Conservation (phyloP, 2,888 invertebrate species). For the Eurois occulta region DNA sequence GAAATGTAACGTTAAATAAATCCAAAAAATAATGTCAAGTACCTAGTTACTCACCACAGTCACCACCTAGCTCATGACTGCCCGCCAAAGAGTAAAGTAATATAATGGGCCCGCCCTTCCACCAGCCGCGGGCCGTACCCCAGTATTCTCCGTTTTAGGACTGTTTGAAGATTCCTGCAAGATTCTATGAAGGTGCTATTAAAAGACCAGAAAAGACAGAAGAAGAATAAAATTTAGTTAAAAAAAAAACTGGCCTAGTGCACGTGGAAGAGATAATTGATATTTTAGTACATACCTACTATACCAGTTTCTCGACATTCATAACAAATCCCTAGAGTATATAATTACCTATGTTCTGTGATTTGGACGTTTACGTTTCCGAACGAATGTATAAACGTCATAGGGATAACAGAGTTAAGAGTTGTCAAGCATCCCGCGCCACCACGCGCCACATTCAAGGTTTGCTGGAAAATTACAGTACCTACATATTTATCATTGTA, state of each 20-base stretch:
- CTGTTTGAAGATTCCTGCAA: not conserved
- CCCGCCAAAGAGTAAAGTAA: no score
- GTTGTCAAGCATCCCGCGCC: no score
- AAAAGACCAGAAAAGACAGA: no score
- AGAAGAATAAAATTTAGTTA: not conserved
- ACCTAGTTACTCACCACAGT: no score
- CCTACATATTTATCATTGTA: no score
- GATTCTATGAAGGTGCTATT: not conserved
- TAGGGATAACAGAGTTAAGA: slow-evolving; percentile 33
- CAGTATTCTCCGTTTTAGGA: not conserved
- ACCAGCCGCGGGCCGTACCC: no score
- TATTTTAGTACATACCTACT: no score
- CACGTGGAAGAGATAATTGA: not conserved
- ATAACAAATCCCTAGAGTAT: no score
- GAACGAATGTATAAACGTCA: slow-evolving; percentile 38
- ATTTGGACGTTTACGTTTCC: slow-evolving; percentile 1
- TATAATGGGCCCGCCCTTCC: no score
- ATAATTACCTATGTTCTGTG: no score
- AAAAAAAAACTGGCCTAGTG: not conserved
- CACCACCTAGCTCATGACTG: not conserved
- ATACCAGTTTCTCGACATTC: not conserved
- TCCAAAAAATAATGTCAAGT: not conserved
- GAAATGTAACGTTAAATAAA: not conserved
- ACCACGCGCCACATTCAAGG: no score
- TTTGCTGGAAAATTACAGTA: no score